Percentiles rank a stretch among this genome's conserved stretches.
Evolutionary conservation across 2,888 invertebrate species (phyloP).

Genomic region (Dusona sp.): DNA sequence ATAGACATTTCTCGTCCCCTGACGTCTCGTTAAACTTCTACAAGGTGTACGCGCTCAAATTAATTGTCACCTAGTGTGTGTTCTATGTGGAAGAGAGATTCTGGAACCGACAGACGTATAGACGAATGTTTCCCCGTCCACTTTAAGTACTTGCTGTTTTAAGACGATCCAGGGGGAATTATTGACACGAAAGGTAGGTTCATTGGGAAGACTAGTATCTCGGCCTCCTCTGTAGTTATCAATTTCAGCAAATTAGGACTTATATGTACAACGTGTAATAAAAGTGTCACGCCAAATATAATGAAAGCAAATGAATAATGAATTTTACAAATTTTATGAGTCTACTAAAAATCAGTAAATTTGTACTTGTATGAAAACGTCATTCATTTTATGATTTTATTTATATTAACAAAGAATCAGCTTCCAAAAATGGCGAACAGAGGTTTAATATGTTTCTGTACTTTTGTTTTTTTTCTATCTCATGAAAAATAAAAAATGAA

Average conservation of each 20-base stretch:
- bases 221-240: too few species aligned
- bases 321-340: not conserved
- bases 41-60: conserved; percentile 37
- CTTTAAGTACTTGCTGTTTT: not conserved
- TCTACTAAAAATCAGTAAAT: not conserved
- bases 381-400: not conserved
- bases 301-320: not conserved
- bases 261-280: not conserved
- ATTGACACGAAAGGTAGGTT: conserved; percentile 26
- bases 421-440: not conserved
- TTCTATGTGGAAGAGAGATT: conserved; percentile 8
- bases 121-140: conserved; percentile 16
- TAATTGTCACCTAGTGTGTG: conserved; percentile 56
- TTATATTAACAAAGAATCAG: not conserved
- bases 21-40: conserved; percentile 59
- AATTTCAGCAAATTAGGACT: not conserved
- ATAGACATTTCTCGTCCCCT: conserved; percentile 33
- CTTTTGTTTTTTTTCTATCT: not conserved
- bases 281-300: not conserved
- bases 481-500: conserved; percentile 17
- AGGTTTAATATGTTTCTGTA: not conserved
- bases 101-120: not conserved
- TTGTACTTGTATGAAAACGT: not conserved
- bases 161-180: conserved; percentile 51
- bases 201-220: not conserved